phyloP scores from a whole-genome alignment of 2,113 vertebrate species.

The Dasypus novemcinctus region DNA sequence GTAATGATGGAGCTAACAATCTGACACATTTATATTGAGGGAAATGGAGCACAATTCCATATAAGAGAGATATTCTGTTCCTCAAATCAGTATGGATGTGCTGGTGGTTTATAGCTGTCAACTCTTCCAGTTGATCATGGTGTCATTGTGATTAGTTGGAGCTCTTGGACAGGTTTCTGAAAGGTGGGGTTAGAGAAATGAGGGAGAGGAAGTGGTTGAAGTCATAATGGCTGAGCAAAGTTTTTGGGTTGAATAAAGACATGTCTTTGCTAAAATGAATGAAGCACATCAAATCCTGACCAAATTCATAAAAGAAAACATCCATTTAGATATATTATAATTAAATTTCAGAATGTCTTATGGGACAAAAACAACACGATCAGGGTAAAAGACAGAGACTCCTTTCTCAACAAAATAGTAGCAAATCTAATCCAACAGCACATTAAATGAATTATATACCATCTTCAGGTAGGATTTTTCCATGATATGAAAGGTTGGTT shows the following conservation, averaged over 20 bases:
- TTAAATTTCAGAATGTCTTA: not conserved
- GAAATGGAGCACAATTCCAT: not conserved
- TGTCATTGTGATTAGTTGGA: not conserved
- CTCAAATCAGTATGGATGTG: not conserved
- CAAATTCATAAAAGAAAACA: not conserved
- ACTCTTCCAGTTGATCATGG: not conserved
- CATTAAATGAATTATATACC: too few species aligned
- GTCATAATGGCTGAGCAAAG: not conserved
- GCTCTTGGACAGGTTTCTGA: not conserved
- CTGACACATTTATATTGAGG: not conserved
- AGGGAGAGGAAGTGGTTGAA: not conserved
- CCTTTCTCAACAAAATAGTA: too few species aligned
- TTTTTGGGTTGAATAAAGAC: not conserved
- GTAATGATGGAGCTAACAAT: not conserved
- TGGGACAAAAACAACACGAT: not conserved
- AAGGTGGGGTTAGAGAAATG: not conserved
- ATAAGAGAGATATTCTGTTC: not conserved
- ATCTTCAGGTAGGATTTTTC: too few species aligned
- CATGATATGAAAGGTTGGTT: too few species aligned
- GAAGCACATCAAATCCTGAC: not conserved
- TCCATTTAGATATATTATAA: not conserved
- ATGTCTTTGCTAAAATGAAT: not conserved
- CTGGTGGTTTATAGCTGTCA: not conserved
- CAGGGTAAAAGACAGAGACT: not conserved
- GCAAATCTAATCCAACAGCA: too few species aligned